A percentile compares a stretch with the other conserved stretches of the same genome.
Conservation (phyloP, 2,797 vertebrate genomes). For the Anabas testudineus region DNA sequence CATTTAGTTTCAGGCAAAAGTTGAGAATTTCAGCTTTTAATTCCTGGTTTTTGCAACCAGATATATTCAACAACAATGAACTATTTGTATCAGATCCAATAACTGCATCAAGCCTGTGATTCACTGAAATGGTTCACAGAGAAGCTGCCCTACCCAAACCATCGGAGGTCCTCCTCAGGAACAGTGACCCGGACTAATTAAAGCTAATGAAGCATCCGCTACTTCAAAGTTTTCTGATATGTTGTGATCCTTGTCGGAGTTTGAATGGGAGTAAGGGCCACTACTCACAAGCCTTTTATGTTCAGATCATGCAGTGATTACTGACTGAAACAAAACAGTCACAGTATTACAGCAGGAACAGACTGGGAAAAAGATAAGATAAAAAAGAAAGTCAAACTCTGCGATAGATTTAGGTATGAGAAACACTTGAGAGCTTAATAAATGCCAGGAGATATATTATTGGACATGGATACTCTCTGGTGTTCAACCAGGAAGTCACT, state of each 20-base stretch:
- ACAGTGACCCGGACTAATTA: constrained; percentile 71
- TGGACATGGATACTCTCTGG: constrained; percentile 57
- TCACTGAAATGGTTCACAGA: constrained; percentile 43
- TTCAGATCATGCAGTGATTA: constrained; percentile 15
- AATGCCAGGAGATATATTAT: constrained; percentile 57
- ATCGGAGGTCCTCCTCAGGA: constrained; percentile 46
- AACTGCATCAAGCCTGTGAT: too few relatives aligned
- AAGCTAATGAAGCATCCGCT: constrained; percentile 75
- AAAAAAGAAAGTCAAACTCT: not conserved
- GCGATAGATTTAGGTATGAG: not conserved
- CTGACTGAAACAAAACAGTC: constrained; percentile 54
- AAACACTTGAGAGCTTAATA: constrained; percentile 13
- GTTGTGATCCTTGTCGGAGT: constrained; percentile 61
- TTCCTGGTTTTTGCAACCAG: too few relatives aligned
- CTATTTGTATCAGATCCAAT: too few relatives aligned
- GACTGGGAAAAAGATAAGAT: not conserved
- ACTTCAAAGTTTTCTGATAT: constrained; percentile 75
- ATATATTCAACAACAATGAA: too few relatives aligned
- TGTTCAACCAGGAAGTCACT: constrained; percentile 62
- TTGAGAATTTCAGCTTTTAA: too few relatives aligned
- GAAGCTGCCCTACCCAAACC: constrained; percentile 45
- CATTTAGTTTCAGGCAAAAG: too few relatives aligned
- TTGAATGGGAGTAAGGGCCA: constrained; percentile 40
- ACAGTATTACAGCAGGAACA: constrained; percentile 12
- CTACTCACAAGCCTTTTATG: constrained; percentile 45